Evolutionary conservation across 2,113 vertebrate genomes (phyloP), one percentile per base, ranked within the genome.

Genomic region (Grammomys dolichurus): DNA sequence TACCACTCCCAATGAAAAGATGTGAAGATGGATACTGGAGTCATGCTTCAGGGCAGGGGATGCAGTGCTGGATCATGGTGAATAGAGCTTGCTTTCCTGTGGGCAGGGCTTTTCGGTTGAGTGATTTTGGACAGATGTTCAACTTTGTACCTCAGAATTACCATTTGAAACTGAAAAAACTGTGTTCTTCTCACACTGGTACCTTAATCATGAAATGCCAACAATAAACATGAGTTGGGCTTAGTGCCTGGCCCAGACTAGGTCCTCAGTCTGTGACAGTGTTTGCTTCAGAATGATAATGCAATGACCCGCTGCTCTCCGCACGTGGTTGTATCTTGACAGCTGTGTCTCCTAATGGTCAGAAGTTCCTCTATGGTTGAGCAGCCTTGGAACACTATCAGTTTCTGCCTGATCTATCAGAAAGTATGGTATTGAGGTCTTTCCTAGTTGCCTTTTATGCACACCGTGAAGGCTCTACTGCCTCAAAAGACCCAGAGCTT

Each of bases 221-320:
- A 40, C 40, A 19, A 4, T 60, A 28, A 33, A 20, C 1, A 8
- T 36, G 28, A 63, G 26, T 16, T 19, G 10, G 1, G 17, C 56
- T 22, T 5, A 7, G 24, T 14, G 14, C 24, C 46, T 17, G 28
- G 65, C 8, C 7, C 1, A 2, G 1, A 43, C 48, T 5, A 33
- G 26, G 19, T 7, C 3, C 26, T 43, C 56, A 51, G 6, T 5
- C 22, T 22, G 5, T 4, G 22, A 19, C 20, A 16, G 33, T 3
- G 51, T 13, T 54, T n/a, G 33, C 88, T 40, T 8, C 11, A 11
- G 17, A 67, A 1, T 7, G 2, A 3, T 40, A 22, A 22, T 4
- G 8, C 28, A 40, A 1, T 10, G 4, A 5, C 14, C 3, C 1
- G 33, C 20, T 24, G 43, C 7, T 69, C 63, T n/a, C 60, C 33